phyloP scores from a whole-genome alignment of 2,113 vertebrate species.

The Antennarius striatus region DNA sequence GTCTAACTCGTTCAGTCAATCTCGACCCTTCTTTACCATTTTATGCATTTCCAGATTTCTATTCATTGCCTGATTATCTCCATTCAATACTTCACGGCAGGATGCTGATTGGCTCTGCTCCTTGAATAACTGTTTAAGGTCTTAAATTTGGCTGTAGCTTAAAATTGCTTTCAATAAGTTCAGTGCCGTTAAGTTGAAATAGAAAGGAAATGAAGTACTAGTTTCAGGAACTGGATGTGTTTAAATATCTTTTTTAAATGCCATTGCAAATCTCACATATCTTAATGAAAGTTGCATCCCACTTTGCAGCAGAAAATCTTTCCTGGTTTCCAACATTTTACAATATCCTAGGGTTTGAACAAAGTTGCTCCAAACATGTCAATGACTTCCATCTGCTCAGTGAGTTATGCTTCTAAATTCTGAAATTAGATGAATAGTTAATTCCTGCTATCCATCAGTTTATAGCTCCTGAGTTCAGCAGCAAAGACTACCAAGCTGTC shows the following conservation, averaged over 20 bases:
- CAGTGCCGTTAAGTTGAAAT: slow-evolving; percentile 8
- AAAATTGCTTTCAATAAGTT: slow-evolving; percentile 33
- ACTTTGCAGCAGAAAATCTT: slow-evolving; percentile 37
- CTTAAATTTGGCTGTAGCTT: slow-evolving; percentile 25
- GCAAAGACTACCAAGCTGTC: slow-evolving; percentile 66
- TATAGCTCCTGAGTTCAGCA: slow-evolving; percentile 49
- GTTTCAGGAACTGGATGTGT: slow-evolving; percentile 19
- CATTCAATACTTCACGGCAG: slow-evolving; percentile 33
- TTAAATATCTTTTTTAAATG: slow-evolving; percentile 13
- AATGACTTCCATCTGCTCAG: slow-evolving; percentile 70
- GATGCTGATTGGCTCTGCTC: slow-evolving; percentile 49
- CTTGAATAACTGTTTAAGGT: slow-evolving; percentile 32
- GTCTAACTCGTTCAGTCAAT: slow-evolving; percentile 71
- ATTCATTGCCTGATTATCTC: slow-evolving; percentile 52
- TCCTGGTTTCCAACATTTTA: slow-evolving; percentile 40
- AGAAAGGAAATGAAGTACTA: slow-evolving; percentile 20
- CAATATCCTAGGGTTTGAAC: slow-evolving; percentile 46
- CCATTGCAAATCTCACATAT: slow-evolving; percentile 13
- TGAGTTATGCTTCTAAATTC: slow-evolving; percentile 62
- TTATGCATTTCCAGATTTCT: slow-evolving; percentile 50
- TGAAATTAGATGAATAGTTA: slow-evolving; percentile 70
- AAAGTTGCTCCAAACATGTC: slow-evolving; percentile 49
- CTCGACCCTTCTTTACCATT: slow-evolving; percentile 42
- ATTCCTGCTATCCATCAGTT: slow-evolving; percentile 60
- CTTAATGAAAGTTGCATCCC: slow-evolving; percentile 37